Evolutionary conservation across 2,113 vertebrate genomes (phyloP).

Genomic region (Columbina picui): DNA sequence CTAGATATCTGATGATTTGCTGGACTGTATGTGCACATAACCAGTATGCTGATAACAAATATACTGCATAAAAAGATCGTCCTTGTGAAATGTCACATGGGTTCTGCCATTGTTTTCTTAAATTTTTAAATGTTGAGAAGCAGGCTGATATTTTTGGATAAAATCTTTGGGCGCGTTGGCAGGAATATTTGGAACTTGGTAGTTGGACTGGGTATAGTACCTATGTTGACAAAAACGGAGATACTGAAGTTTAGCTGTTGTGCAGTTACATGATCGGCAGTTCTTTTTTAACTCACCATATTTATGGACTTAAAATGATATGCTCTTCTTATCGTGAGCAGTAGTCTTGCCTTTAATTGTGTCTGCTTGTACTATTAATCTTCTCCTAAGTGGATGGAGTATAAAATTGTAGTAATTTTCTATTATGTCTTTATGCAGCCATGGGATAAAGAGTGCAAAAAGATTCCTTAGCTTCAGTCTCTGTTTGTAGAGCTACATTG

Average conservation of each 20-base stretch:
- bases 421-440: neutral
- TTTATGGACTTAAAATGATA: neutral
- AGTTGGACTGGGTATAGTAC: neutral
- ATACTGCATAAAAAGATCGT: neutral
- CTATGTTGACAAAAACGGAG: neutral
- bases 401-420: neutral
- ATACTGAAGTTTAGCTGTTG: neutral
- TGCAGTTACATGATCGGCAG: neutral
- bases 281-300: neutral
- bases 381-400: neutral
- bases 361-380: neutral
- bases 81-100: neutral
- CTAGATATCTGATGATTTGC: neutral
- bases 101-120: neutral
- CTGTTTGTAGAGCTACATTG: neutral
- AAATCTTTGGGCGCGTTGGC: neutral
- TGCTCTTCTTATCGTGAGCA: rapidly evolving
- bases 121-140: neutral
- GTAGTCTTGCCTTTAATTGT: neutral
- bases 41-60: neutral
- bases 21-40: rapidly evolving
- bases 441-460: neutral
- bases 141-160: neutral
- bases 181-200: neutral
- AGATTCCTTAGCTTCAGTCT: neutral